Evolutionary conservation across 92 coral and sea anemone genomes (phyloP).

Genomic region (Epizoanthus stellaris): DNA sequence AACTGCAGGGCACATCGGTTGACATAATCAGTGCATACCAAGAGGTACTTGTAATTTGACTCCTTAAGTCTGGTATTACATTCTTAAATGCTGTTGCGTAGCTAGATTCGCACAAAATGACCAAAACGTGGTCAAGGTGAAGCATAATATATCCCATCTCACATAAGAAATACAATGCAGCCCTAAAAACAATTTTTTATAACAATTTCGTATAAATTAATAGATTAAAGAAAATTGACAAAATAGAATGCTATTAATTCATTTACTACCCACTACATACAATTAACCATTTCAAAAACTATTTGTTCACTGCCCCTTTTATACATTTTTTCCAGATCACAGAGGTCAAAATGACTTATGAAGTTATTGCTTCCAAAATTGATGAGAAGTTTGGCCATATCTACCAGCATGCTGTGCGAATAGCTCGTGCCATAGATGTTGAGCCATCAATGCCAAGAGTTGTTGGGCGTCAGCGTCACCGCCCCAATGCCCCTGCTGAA

Average conservation of each 20-base stretch:
- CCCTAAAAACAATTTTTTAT: too few relatives aligned
- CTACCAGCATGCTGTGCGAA: slow-evolving; percentile 55
- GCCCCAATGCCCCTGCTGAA: slow-evolving; percentile 28
- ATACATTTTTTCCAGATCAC: background rate
- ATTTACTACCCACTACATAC: background rate
- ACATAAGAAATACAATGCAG: too few relatives aligned
- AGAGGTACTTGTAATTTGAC: slow-evolving; percentile 14
- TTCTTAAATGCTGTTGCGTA: background rate
- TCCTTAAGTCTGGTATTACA: background rate
- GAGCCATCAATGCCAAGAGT: slow-evolving; percentile 21
- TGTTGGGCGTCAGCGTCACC: slow-evolving; percentile 26
- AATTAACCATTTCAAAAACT: background rate
- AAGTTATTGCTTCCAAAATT: slow-evolving; percentile 26
- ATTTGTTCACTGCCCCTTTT: too few relatives aligned
- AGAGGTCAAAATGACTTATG: slow-evolving; percentile 35
- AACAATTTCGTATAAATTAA: too few relatives aligned
- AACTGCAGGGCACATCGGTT: slow-evolving; percentile 43
- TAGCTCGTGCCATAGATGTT: slow-evolving; percentile 35
- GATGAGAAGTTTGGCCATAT: slow-evolving; percentile 43
- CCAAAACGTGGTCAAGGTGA: background rate
- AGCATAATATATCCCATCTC: too few relatives aligned
- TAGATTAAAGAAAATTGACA: too few relatives aligned
- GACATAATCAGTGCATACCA: slow-evolving; percentile 39
- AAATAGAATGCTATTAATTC: too few relatives aligned
- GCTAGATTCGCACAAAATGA: background rate